Evolutionary conservation across 2,888 invertebrate species (phyloP), one percentile per base, ranked within the genome.

Genomic region (Apamea sordens): DNA sequence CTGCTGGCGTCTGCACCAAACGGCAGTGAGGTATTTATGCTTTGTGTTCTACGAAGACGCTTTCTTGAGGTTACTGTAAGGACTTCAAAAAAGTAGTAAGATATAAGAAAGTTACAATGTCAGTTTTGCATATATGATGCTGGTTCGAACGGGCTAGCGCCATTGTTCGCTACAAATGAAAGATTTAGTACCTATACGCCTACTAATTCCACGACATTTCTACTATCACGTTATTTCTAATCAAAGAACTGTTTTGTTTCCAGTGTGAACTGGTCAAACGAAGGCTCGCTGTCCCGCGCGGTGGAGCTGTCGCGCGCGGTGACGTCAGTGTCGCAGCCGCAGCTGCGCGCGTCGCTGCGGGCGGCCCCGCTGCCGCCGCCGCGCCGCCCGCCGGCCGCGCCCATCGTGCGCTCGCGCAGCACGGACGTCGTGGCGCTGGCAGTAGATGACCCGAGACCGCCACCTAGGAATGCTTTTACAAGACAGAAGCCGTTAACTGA

Each of bases 231-330:
- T 64, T 36, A 21, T 36, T 21, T 50, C 13, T 50, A 70, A 32
- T 50, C 2, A 50, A 50, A 24, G 15, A 70, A 32, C 0, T 15
- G 36, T 24, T 21, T 59, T 5, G 0, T 77, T 63, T 59, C 0
- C 91, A 97, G 97, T 74, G 95, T 96, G 28, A 97, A 95, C 92
- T 97, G 97, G 97, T 93, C 96, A 0, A 95, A 94, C 73, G 97
- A 97, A 84, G 96, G 96, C 6, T 84, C 85, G 28, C 81, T 95
- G 2, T 82, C 93, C 3, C 94, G 95, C 6, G 90, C 94, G 3
- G 73, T 89, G 13, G 87, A 88, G 21, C 85, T 96, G 11, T 80
- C 93, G 1, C 95, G 95, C n/a, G 91, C 94, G 5, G 76, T 87
- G 6, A 94, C 94, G 82, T 96, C 96, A 0, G 44, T 63, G 18